Evolutionary conservation across 2,888 invertebrate genomes (phyloP).

Genomic region (Eupithecia vulgata): DNA sequence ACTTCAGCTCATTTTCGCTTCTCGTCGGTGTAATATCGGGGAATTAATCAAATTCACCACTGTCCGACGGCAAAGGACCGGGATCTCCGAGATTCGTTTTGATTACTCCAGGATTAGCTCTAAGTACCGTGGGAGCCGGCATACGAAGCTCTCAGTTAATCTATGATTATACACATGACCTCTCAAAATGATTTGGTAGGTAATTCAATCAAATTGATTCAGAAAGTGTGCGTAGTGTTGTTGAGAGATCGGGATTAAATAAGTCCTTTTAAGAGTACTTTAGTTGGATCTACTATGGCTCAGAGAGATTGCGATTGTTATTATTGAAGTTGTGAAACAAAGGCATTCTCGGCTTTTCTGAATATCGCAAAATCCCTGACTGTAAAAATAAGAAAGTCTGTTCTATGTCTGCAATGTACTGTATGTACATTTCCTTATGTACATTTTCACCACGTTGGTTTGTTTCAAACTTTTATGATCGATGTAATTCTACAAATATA

Average conservation of each 20-base stretch:
- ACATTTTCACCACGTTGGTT: no score
- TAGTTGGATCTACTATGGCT: background rate
- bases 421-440: no score
- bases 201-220: slow-evolving; percentile 50
- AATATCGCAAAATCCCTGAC: background rate
- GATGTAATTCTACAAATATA: background rate
- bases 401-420: no score
- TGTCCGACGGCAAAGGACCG: slow-evolving; percentile 44
- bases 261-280: background rate
- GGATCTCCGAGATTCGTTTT: slow-evolving; percentile 68
- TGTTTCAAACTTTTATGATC: background rate
- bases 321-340: background rate
- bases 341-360: background rate
- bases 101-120: slow-evolving; percentile 72
- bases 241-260: slow-evolving; percentile 16
- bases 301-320: background rate
- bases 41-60: slow-evolving; percentile 41
- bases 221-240: slow-evolving; percentile 29
- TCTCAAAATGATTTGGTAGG: slow-evolving; percentile 47
- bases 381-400: background rate
- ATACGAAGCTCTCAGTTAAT: slow-evolving; percentile 56
- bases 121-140: slow-evolving; percentile 66
- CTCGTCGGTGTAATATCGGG: slow-evolving; percentile 30
- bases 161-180: slow-evolving; percentile 59
- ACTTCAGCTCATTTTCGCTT: slow-evolving; percentile 23